Conservation (phyloP, 1,140 invertebrate species). For the Papilio aristodemus region DNA sequence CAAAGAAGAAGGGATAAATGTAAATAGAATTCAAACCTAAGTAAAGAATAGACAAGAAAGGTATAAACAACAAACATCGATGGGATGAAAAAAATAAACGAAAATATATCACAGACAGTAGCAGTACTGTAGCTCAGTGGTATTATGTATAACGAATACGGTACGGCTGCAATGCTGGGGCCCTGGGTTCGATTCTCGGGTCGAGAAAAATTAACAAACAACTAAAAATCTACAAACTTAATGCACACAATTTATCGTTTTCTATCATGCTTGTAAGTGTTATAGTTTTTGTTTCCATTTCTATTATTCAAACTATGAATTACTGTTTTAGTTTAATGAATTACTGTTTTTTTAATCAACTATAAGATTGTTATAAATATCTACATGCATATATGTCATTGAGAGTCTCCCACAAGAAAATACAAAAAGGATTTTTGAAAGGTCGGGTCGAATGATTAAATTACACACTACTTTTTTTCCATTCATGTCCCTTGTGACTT, state of each 20-base stretch:
- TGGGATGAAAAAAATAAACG: neutral
- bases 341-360: too few species aligned
- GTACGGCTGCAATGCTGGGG: too few species aligned
- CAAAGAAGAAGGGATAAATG: conserved; percentile 12
- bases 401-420: conserved; percentile 7
- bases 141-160: too few species aligned
- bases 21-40: conserved; percentile 21
- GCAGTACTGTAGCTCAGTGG: neutral
- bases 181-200: too few species aligned
- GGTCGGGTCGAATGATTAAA: conserved; percentile 31
- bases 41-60: neutral
- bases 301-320: too few species aligned
- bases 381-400: conserved; percentile 15
- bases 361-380: too few species aligned
- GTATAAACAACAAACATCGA: conserved; percentile 11
- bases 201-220: too few species aligned
- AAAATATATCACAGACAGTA: conserved; percentile 14
- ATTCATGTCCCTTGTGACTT: conserved; percentile 7
- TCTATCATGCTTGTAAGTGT: too few species aligned
- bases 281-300: too few species aligned
- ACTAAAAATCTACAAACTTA: too few species aligned
- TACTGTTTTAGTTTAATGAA: too few species aligned
- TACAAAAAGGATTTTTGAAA: conserved; percentile 27
- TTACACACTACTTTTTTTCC: conserved; percentile 26
- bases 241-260: too few species aligned